Evolutionary conservation across 2,797 vertebrate genomes (phyloP).

Genomic region (Sylvia borin): DNA sequence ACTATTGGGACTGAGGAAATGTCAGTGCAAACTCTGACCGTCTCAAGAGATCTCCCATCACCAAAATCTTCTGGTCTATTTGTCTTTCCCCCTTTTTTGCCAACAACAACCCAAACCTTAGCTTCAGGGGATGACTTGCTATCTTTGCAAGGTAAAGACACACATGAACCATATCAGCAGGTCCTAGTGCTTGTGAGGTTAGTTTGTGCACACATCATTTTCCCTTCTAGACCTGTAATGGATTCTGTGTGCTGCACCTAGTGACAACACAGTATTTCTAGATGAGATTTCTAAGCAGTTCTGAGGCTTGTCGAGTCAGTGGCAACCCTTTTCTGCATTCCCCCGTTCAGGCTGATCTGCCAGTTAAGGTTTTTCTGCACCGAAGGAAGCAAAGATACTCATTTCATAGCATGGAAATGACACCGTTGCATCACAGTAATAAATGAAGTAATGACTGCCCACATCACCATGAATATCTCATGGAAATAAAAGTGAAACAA

Average conservation of each 20-base stretch:
- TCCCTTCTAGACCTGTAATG: not conserved
- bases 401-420: not conserved
- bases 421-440: not conserved
- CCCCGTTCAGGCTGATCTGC: not conserved
- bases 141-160: not conserved
- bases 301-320: not conserved
- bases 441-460: not conserved
- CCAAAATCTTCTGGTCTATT: not conserved
- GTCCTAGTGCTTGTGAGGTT: not conserved
- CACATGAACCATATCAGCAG: not conserved
- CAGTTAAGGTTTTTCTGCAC: not conserved
- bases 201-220: not conserved
- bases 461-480: rapidly evolving
- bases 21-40: not conserved
- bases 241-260: not conserved
- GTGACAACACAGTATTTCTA: not conserved
- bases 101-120: not conserved
- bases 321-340: not conserved
- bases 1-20: not conserved
- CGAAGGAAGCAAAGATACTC: not conserved
- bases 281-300: not conserved
- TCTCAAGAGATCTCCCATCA: not conserved
- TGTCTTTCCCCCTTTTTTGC: not conserved
- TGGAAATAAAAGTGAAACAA: not conserved
- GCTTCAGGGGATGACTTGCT: not conserved